Conservation (phyloP, 2,888 invertebrate species). For the Tortrix viridana region DNA sequence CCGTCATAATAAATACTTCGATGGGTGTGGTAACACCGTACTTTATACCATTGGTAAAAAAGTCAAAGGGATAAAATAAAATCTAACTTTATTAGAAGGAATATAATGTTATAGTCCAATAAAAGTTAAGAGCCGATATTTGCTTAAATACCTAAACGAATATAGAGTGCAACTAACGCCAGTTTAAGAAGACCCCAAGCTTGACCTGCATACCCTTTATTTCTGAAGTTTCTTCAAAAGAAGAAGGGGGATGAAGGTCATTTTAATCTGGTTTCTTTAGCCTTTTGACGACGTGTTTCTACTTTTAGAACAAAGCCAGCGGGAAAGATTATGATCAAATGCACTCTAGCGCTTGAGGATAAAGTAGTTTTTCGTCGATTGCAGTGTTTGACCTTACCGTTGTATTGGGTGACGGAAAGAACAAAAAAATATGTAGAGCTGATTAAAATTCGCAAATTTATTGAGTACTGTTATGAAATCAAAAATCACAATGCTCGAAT, state of each 20-base stretch:
- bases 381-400: slow-evolving; percentile 55
- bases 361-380: slow-evolving; percentile 53
- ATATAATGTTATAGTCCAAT: slow-evolving; percentile 71
- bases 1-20: too few species aligned
- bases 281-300: slow-evolving; percentile 64
- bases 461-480: too few species aligned
- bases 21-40: too few species aligned
- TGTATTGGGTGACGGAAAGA: slow-evolving; percentile 63
- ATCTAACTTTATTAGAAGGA: slow-evolving; percentile 51
- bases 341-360: slow-evolving; percentile 50
- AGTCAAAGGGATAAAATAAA: slow-evolving; percentile 1
- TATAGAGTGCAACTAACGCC: slow-evolving; percentile 55
- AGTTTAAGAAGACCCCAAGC: slow-evolving; percentile 50
- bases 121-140: slow-evolving; percentile 76
- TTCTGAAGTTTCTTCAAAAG: slow-evolving; percentile 44
- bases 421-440: slow-evolving; percentile 41
- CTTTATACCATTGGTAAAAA: neutral
- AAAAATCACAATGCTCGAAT: too few species aligned
- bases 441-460: neutral
- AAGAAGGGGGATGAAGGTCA: slow-evolving; percentile 54
- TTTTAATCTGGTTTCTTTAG: slow-evolving; percentile 62
- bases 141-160: slow-evolving; percentile 66
- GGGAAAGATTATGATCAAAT: slow-evolving; percentile 44
- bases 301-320: slow-evolving; percentile 67
- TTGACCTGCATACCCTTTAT: slow-evolving; percentile 42